phyloP scores from a whole-genome alignment of 2,113 vertebrate genomes.

The Phoenicopterus ruber region DNA sequence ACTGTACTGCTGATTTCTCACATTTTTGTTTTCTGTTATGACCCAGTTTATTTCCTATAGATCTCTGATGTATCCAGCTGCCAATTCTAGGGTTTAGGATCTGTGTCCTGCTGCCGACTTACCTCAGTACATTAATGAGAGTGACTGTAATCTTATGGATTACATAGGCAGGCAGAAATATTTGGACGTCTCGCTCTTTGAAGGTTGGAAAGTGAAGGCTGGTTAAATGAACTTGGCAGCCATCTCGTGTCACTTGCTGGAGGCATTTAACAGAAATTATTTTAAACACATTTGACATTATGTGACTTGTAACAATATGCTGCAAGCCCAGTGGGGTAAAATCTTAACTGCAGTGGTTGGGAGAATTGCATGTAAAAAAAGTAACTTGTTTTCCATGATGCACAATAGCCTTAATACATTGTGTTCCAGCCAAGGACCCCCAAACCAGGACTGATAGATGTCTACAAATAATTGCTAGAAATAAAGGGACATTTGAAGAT shows the following conservation, averaged over 20 bases:
- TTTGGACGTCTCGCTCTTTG: not conserved
- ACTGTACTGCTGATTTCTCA: not conserved
- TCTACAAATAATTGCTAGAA: slow-evolving; percentile 19
- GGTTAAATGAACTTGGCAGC: not conserved
- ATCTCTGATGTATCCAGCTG: not conserved
- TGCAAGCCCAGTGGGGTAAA: not conserved
- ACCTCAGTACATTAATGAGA: not conserved
- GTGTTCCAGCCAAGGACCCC: not conserved
- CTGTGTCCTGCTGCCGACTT: not conserved
- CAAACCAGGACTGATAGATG: not conserved
- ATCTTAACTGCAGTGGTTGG: not conserved
- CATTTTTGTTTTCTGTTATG: not conserved
- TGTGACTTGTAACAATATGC: not conserved
- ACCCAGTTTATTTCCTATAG: not conserved
- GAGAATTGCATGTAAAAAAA: not conserved
- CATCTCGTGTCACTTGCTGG: not conserved
- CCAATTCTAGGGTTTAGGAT: not conserved
- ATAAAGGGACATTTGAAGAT: not conserved
- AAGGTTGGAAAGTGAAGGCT: not conserved
- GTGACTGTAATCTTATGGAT: not conserved
- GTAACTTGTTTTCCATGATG: not conserved
- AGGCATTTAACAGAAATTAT: slow-evolving; percentile 22
- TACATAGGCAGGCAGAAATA: not conserved
- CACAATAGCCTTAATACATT: not conserved
- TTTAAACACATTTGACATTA: not conserved